These are phyloP conservation scores for Cyclophora albipunctata DNA, from an alignment of 2,888 invertebrate genomes.

Conservation along the genomic window DNA sequence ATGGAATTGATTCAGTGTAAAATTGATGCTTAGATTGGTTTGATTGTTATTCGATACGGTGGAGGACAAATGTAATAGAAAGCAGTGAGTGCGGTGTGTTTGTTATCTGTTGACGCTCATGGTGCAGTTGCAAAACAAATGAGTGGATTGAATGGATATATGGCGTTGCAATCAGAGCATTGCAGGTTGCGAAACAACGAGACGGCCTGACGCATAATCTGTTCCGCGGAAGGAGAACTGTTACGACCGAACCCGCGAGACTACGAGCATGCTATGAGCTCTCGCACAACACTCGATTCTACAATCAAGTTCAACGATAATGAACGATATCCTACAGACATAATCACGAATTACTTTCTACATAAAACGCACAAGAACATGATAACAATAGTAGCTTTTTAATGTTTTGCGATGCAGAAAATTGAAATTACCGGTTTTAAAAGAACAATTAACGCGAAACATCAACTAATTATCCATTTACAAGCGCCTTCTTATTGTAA, in stretches of 20 bases:
- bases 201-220: conserved; percentile 57
- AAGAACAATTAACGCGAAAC: neutral
- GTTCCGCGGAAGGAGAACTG: conserved; percentile 51
- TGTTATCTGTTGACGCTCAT: conserved; percentile 16
- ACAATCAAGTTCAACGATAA: no score
- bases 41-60: conserved; percentile 12
- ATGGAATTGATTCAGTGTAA: conserved; percentile 6
- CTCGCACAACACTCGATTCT: no score
- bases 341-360: conserved; percentile 13
- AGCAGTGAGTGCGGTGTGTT: conserved; percentile 9
- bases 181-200: conserved; percentile 61
- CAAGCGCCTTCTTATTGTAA: no score
- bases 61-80: conserved; percentile 19
- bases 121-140: conserved; percentile 46
- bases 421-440: conserved; percentile 4
- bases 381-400: conserved; percentile 22
- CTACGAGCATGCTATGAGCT: neutral
- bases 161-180: conserved; percentile 69
- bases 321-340: no score
- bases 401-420: conserved; percentile 15
- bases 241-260: conserved; percentile 30
- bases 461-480: no score
- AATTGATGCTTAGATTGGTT: conserved; percentile 1
- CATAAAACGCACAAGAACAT: conserved; percentile 14
- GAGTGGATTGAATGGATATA: conserved; percentile 31